A percentile compares a stretch with the other conserved stretches of the same genome.
Conservation (phyloP, 1,140 invertebrate species). For the Drosophila athabasca region DNA sequence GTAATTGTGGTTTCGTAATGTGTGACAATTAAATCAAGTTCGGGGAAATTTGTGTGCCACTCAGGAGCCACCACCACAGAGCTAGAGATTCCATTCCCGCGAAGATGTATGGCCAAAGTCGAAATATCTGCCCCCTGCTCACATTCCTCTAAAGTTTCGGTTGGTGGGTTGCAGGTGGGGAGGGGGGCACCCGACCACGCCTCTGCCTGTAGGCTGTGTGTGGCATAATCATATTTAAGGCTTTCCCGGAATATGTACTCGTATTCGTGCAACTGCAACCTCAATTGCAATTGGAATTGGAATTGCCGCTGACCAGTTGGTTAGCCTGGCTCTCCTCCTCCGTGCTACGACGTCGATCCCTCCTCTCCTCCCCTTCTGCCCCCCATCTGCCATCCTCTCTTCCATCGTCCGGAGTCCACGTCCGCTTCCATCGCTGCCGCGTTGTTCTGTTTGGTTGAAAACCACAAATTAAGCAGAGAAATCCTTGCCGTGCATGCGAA, state of each 20-base stretch:
- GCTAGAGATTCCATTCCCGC: constrained; percentile 14
- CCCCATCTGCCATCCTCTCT: constrained; percentile 31
- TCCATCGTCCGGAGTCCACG: not conserved
- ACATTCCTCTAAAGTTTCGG: no score
- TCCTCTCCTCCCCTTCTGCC: constrained; percentile 15
- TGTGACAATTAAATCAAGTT: constrained; percentile 79
- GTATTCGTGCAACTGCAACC: constrained; percentile 78
- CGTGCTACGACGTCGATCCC: not conserved
- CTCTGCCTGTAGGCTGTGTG: constrained; percentile 22
- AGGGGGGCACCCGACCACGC: no score
- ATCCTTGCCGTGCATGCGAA: constrained; percentile 77
- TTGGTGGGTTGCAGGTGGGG: no score
- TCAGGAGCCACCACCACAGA: no score
- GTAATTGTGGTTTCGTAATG: constrained; percentile 73
- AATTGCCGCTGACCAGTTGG: constrained; percentile 65
- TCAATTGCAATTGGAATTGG: constrained; percentile 71
- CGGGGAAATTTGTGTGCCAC: constrained; percentile 45
- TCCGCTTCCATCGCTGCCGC: constrained; percentile 38
- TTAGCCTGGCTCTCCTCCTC: constrained; percentile 34
- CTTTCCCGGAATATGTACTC: constrained; percentile 67
- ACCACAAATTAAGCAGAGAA: constrained; percentile 82
- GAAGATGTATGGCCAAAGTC: constrained; percentile 30
- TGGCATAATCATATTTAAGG: constrained; percentile 80
- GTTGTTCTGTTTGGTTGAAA: constrained; percentile 74
- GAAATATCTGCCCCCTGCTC: constrained; percentile 16